Conservation (phyloP, 2,888 invertebrate genomes). For the Digitonthophagus gazella region DNA sequence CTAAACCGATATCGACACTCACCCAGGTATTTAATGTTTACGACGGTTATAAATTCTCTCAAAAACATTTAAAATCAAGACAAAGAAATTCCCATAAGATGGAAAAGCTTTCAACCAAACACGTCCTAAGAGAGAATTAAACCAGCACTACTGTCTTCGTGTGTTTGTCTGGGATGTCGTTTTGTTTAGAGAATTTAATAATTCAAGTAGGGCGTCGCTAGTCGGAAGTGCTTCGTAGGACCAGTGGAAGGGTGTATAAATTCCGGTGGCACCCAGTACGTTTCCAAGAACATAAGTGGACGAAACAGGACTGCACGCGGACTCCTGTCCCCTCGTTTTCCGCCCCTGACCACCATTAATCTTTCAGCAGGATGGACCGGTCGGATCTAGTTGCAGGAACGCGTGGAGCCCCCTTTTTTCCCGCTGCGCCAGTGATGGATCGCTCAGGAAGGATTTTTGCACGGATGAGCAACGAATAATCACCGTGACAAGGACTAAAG, state of each 20-base stretch:
- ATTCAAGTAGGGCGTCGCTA: background rate
- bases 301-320: background rate
- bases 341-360: background rate
- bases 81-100: background rate
- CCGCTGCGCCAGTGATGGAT: background rate
- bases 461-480: background rate
- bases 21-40: background rate
- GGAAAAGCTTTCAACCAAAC: slow-evolving; percentile 2
- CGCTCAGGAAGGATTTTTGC: background rate
- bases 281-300: background rate
- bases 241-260: background rate
- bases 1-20: background rate
- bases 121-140: background rate
- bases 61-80: no score
- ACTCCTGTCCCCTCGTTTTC: background rate
- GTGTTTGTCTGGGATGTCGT: background rate
- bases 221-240: background rate
- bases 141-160: background rate
- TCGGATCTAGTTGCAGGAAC: background rate
- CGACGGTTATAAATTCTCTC: no score
- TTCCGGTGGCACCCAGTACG: background rate
- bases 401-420: background rate
- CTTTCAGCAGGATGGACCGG: background rate
- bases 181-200: background rate
- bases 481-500: background rate